A percentile compares a stretch with the other conserved stretches of the same genome.
Conservation (phyloP, 2,888 invertebrate genomes). For the Aphrophora alni region DNA sequence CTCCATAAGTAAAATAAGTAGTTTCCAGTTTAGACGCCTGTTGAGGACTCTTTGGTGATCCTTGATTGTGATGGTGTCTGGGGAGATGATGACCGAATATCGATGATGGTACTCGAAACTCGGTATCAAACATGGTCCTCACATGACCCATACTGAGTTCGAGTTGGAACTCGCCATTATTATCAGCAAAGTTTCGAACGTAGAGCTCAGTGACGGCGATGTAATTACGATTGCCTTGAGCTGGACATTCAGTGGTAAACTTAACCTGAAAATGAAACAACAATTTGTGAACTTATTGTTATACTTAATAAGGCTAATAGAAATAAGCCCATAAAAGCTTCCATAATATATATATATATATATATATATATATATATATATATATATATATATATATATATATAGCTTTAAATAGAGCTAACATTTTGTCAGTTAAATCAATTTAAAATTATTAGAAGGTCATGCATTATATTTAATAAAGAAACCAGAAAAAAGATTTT, state of each 20-base stretch:
- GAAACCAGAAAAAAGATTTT: too few species aligned
- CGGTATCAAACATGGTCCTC: constrained; percentile 75
- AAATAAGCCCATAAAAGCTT: neutral
- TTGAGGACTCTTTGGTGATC: constrained; percentile 44
- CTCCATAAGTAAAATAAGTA: constrained; percentile 77
- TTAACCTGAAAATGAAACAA: constrained; percentile 58
- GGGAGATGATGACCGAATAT: constrained; percentile 51
- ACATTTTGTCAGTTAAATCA: too few species aligned
- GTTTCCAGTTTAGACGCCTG: constrained; percentile 63
- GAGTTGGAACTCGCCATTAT: constrained; percentile 80
- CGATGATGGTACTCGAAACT: constrained; percentile 67
- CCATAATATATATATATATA: too few species aligned
- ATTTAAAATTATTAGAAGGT: too few species aligned
- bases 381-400: too few species aligned
- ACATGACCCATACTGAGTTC: constrained; percentile 79
- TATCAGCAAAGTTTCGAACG: constrained; percentile 75
- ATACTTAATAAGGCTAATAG: neutral
- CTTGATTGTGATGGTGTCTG: constrained; percentile 50
- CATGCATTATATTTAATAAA: too few species aligned
- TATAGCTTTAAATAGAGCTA: too few species aligned
- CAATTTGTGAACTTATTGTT: too few species aligned
- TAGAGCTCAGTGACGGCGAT: constrained; percentile 74
- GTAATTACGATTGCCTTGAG: constrained; percentile 76
- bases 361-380: too few species aligned
- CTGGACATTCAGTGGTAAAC: constrained; percentile 72